phyloP scores from a whole-genome alignment of 2,888 invertebrate genomes.

The Phanerotoma sp. region DNA sequence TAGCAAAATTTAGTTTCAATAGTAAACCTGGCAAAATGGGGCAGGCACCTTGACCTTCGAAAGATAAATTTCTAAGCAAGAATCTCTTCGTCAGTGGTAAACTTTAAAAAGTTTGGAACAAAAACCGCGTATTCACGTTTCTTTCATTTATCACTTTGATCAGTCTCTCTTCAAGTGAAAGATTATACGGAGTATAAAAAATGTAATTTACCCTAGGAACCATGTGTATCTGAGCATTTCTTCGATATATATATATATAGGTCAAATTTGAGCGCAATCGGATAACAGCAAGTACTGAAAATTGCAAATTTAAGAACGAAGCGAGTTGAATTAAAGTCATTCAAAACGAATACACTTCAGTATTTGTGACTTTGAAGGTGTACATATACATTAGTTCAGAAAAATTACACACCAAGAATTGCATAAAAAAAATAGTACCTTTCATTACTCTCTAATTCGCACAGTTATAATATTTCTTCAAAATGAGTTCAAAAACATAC shows the following conservation, averaged over 20 bases:
- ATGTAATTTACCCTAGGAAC: not conserved
- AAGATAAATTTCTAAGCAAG: not conserved
- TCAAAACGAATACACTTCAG: too few relatives aligned
- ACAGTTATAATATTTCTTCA: too few relatives aligned
- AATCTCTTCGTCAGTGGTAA: not conserved
- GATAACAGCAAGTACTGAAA: too few relatives aligned
- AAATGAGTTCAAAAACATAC: too few relatives aligned
- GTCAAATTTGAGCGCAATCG: too few relatives aligned
- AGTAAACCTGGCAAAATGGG: not conserved
- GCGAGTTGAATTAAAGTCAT: too few relatives aligned
- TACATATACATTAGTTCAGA: too few relatives aligned
- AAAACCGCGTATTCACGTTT: not conserved
- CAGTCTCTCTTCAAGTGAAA: not conserved
- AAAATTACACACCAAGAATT: too few relatives aligned
- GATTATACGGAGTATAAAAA: not conserved
- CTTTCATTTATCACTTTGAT: constrained; percentile 6
- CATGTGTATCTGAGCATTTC: not conserved
- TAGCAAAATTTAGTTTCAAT: not conserved
- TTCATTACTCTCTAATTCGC: too few relatives aligned
- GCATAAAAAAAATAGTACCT: too few relatives aligned
- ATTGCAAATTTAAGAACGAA: too few relatives aligned
- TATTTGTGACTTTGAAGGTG: too few relatives aligned
- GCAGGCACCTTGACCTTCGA: not conserved
- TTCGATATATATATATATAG: not conserved
- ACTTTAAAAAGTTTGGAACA: constrained; percentile 1